These are phyloP conservation scores for Zoroaster sp. DNA, from an alignment of 53 echinoderm and acorn worm species.

Conservation along the genomic window DNA sequence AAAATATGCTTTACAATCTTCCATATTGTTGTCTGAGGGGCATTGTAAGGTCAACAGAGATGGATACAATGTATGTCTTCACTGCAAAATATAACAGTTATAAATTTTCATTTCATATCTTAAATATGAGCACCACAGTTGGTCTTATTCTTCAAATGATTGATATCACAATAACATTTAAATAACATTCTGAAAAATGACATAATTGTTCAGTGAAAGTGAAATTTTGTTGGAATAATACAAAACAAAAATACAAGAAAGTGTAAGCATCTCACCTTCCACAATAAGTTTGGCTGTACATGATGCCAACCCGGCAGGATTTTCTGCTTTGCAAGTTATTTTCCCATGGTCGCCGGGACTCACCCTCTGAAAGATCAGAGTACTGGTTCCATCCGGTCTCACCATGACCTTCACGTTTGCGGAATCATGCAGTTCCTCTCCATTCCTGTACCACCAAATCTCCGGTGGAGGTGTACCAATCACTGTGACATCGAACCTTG, in stretches of 20 bases:
- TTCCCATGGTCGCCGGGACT: slow-evolving; percentile 74
- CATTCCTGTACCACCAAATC: slow-evolving; percentile 87
- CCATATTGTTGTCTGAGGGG: no score
- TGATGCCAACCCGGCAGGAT: slow-evolving; percentile 92
- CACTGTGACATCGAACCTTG: slow-evolving; percentile 83
- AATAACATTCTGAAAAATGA: not conserved
- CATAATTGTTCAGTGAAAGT: not conserved
- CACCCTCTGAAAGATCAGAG: slow-evolving; percentile 72
- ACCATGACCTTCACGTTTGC: slow-evolving; percentile 66
- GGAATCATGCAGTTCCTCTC: slow-evolving; percentile 73
- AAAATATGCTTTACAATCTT: no score
- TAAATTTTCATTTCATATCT: no score
- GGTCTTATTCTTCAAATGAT: no score
- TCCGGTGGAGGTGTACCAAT: slow-evolving; percentile 83
- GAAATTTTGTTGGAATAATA: not conserved
- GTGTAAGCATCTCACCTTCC: slow-evolving; percentile 68
- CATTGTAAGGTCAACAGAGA: no score
- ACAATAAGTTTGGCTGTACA: slow-evolving; percentile 97
- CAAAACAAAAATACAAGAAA: no score
- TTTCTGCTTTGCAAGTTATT: slow-evolving; percentile 95
- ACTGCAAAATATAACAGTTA: no score
- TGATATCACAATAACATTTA: no score
- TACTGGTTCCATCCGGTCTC: slow-evolving; percentile 80
- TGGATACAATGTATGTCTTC: no score
- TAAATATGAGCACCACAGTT: no score